Percentiles rank a stretch among this genome's conserved stretches.
Conservation (phyloP, 2,113 vertebrate genomes). For the Alces alces region DNA sequence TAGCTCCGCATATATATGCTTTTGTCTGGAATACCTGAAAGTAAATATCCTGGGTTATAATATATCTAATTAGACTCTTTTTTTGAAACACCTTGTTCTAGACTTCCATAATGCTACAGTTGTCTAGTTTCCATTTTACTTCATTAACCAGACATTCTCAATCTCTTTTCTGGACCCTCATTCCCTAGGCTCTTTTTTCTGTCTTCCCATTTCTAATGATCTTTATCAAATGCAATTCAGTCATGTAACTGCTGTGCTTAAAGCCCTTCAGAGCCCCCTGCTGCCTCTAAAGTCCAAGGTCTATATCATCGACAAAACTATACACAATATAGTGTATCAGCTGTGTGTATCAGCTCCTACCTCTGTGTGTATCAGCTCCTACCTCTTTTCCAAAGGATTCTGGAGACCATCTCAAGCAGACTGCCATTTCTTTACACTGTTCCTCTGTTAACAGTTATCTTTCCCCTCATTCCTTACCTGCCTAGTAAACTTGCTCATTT, state of each 20-base stretch:
- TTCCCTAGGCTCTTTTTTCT: not conserved
- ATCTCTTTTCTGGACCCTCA: not conserved
- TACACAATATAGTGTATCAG: not conserved
- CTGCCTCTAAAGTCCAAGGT: not conserved
- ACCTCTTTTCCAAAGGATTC: not conserved
- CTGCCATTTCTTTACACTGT: not conserved
- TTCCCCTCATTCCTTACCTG: not conserved
- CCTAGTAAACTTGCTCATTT: not conserved
- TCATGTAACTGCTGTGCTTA: not conserved
- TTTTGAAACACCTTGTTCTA: not conserved
- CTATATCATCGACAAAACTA: not conserved
- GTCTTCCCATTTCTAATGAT: not conserved
- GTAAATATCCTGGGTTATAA: not conserved
- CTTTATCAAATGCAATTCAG: not conserved
- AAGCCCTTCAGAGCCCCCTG: not conserved
- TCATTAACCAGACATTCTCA: not conserved
- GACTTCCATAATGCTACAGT: not conserved
- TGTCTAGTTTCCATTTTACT: not conserved
- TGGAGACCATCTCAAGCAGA: not conserved
- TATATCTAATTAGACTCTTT: not conserved
- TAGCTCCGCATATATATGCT: not conserved
- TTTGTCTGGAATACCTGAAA: not conserved
- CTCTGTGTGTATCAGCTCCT: not conserved
- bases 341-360: not conserved
- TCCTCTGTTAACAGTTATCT: not conserved